Evolutionary conservation across 2,113 vertebrate species (phyloP), one percentile per base, ranked within the genome.

Genomic region (Forbesichthys papilliferus): DNA sequence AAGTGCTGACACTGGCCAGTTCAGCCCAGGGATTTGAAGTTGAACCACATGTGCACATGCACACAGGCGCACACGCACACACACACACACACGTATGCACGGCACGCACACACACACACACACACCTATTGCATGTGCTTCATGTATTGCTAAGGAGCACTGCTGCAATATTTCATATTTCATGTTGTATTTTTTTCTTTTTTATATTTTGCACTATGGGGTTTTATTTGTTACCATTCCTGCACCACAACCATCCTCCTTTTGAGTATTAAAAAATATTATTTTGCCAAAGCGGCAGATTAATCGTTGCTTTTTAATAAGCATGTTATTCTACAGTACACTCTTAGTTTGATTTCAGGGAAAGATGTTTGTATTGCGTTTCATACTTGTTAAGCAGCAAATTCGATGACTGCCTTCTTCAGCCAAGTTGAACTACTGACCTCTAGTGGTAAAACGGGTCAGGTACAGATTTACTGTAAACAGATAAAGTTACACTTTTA

Each of bases 161-260:
- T 64, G 3, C 61, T 51, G 47, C 47, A 64, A 11, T 64, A 16
- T 64, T 64, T 64, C 48, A 64, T 64, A 64, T 64, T 64, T 64
- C 48, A 64, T 64, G 61, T 16, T 46, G 27, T 42, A 3, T 46
- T 18, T 27, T 54, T 16, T 54, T 1, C 13, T 13, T 16, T 54
- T 1, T 7, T 13, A 54, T 54, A n/a, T 14, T 13, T 4, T 54
- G 52, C 4, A 14, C n/a, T n/a, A n/a, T 54, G n/a, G 7, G 36
- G 7, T 42, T 7, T 42, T 5, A 6, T 42, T 42, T 42, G 2
- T 48, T 48, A 14, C 27, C 66, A 1, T 61, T 70, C 16, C 54
- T 70, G 48, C 20, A 9, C 9, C 27, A 54, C 20, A 13, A 20
- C 42, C 48, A 68, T 52, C 64, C 64, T 54, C 6, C 1, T 14